Conservation (phyloP, 1,140 invertebrate species). For the Sipha flava region DNA sequence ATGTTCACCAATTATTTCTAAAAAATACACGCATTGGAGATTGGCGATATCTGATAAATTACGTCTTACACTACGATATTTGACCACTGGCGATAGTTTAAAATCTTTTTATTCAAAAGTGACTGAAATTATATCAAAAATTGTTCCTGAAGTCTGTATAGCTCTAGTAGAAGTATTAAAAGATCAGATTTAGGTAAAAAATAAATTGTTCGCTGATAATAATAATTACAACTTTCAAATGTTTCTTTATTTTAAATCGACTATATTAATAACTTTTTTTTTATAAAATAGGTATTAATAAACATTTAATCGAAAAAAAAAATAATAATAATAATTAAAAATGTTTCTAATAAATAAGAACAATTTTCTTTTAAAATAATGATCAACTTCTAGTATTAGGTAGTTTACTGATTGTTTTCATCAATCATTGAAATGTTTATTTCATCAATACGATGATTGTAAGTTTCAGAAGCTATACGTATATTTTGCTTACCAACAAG, state of each 20-base stretch:
- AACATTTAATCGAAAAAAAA: not conserved
- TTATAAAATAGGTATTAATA: not conserved
- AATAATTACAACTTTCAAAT: not conserved
- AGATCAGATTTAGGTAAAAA: conserved; percentile 37
- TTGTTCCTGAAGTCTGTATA: conserved; percentile 37
- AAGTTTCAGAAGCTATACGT: too few species aligned
- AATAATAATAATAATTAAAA: not conserved
- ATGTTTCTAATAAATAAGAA: too few species aligned
- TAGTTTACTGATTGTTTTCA: too few species aligned
- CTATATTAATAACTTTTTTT: not conserved
- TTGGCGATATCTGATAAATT: conserved; percentile 34
- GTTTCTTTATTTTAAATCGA: not conserved
- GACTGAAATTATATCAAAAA: conserved; percentile 36
- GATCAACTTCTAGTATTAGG: too few species aligned
- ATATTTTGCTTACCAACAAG: too few species aligned
- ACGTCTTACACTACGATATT: conserved; percentile 39
- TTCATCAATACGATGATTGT: too few species aligned
- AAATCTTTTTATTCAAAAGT: conserved; percentile 38
- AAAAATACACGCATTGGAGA: conserved; percentile 32
- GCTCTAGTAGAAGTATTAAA: conserved; percentile 34
- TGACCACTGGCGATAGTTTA: conserved; percentile 39
- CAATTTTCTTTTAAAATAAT: too few species aligned
- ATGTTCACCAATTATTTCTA: conserved; percentile 1
- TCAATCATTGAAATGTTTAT: too few species aligned
- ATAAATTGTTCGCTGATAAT: not conserved